phyloP scores from a whole-genome alignment of 2,113 vertebrate species.

The Stictonetta naevosa region DNA sequence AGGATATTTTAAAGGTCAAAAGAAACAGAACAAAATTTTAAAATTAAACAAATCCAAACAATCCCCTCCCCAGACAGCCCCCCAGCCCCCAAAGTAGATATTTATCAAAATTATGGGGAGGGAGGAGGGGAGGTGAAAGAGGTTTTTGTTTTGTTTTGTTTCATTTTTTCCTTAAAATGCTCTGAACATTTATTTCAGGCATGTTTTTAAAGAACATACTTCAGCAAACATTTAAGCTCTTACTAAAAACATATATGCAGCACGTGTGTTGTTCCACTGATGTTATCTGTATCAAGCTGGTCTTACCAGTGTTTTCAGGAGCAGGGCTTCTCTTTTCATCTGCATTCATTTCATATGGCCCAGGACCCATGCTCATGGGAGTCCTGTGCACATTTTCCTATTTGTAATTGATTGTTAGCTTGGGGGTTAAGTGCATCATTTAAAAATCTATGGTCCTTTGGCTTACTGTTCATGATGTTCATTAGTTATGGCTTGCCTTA shows the following conservation, averaged over 20 bases:
- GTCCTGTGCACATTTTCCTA: rapidly evolving
- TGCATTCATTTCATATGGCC: not conserved
- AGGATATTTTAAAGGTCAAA: not conserved
- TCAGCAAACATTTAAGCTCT: not conserved
- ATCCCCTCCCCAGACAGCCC: not conserved
- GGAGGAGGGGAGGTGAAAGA: too few relatives aligned
- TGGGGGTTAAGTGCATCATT: constrained; percentile 11
- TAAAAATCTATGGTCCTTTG: constrained; percentile 37
- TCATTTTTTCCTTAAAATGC: not conserved
- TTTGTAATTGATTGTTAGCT: constrained; percentile 28
- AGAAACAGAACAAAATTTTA: not conserved
- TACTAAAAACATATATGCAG: not conserved
- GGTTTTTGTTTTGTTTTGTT: not conserved
- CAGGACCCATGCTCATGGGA: not conserved
- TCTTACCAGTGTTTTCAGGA: not conserved
- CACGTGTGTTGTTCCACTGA: rapidly evolving
- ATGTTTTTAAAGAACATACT: not conserved
- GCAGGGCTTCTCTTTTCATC: not conserved
- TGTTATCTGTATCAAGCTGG: not conserved
- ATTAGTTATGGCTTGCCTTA: not conserved
- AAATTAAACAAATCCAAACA: not conserved
- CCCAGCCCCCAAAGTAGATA: not conserved
- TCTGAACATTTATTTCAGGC: not conserved
- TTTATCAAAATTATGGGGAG: not conserved
- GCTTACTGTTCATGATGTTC: not conserved